Conservation (phyloP, 2,113 vertebrate species). For the Neoarius graeffei region DNA sequence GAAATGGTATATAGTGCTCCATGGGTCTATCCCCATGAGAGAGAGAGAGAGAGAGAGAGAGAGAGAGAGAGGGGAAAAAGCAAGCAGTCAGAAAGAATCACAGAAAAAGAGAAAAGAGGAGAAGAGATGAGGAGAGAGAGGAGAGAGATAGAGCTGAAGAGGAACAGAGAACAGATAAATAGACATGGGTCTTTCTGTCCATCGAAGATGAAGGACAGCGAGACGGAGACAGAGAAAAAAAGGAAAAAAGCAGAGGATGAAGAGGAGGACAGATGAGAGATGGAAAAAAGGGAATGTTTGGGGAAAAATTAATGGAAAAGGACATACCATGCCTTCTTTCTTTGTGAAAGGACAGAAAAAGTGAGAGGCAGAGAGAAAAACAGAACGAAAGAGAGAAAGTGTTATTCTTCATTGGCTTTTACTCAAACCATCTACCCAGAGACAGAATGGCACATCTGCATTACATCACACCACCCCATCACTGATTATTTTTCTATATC, state of each 20-base stretch:
- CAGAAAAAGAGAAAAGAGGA: neutral
- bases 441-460: neutral
- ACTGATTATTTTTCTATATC: neutral
- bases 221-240: neutral
- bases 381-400: neutral
- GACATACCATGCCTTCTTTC: neutral
- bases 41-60: neutral
- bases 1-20: neutral
- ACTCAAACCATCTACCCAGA: neutral
- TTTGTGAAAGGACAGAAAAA: neutral
- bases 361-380: neutral
- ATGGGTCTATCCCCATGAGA: neutral
- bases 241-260: neutral
- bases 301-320: neutral
- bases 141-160: too few species aligned
- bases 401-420: neutral
- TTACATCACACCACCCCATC: neutral
- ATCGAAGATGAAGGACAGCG: neutral
- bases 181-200: neutral
- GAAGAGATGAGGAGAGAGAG: too few species aligned
- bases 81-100: too few species aligned
- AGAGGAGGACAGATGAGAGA: constrained; percentile 58
- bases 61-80: neutral
- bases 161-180: neutral
- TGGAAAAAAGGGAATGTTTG: constrained; percentile 2